Evolutionary conservation across 2,113 vertebrate genomes (phyloP).

Genomic region (Prinia subflava): DNA sequence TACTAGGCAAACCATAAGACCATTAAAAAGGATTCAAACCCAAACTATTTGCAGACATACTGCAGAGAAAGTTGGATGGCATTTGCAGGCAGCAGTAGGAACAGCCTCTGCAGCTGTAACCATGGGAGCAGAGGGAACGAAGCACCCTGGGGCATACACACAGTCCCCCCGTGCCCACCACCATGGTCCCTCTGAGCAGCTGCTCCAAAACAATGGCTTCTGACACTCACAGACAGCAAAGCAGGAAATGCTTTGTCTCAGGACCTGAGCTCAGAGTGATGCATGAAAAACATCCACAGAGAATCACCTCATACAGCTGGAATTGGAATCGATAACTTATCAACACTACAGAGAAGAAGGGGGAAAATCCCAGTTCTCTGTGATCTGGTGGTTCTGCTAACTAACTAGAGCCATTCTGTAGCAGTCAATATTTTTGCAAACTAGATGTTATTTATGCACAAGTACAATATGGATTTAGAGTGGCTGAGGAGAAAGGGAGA

Average conservation of each 20-base stretch:
- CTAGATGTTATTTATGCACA: not conserved
- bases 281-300: not conserved
- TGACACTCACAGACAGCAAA: not conserved
- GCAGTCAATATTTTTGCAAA: not conserved
- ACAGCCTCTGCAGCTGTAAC: not conserved
- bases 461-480: not conserved
- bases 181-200: not conserved
- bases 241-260: not conserved
- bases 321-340: not conserved
- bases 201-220: not conserved
- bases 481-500: not conserved
- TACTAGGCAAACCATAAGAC: not conserved
- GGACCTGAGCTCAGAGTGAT: not conserved
- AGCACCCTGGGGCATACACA: not conserved
- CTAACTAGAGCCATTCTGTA: not conserved
- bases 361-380: not conserved
- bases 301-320: not conserved
- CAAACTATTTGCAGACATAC: not conserved
- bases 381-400: not conserved
- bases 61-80: not conserved
- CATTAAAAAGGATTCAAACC: not conserved
- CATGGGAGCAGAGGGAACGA: not conserved
- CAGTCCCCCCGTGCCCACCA: not conserved
- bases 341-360: not conserved
- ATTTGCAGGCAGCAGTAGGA: not conserved